Base-by-base conservation (phyloP, 2,888 invertebrate genomes). In the Adineta ricciae region DNA sequence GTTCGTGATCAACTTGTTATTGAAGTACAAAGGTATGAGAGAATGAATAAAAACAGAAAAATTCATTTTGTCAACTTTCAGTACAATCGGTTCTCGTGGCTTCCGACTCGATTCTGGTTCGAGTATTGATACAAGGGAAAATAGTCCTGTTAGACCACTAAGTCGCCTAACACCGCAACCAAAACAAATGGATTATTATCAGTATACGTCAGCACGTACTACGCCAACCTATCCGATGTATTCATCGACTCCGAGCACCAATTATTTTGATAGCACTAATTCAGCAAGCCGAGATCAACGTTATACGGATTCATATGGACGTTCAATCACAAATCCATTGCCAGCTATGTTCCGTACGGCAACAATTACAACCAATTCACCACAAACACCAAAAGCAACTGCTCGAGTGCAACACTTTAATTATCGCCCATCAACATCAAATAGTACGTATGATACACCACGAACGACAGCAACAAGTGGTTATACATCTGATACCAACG, bases 61-160 rank as follows among this genome's bases (percentile, higher is more conserved):
- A 27, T 32, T 64, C 1, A 50, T 52, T 64, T 64, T 16, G 8
- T 78, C n/a, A 27, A 38, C 14, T n/a, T 24, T 21, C n/a, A 78
- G 78, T 41, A n/a, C 78, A 14, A 24, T n/a, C 4, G 24, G 3
- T 78, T 14, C 78, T 19, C 78, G 78, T 11, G 41, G 78, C n/a
- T 38, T 24, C 16, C 78, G 78, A 9, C 78, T 78, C 11, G 78
- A 78, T 41, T 78, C 78, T 24, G 9, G 78, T 41, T 78, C 78
- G 14, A 78, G 78, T 78, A n/a, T 78, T 41, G 78, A 78, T 21
- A 78, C 38, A 78, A 64, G 64, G 32, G 78, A 78, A 78, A 78
- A 24, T 14, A 78, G 78, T 78, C 78, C 78, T 78, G 78, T 78
- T 5, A 38, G 78, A 24, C 41, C 38, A 41, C 19, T n/a, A 9